Base-by-base conservation (phyloP, 2,888 invertebrate species). In the Hypomecis punctinalis region DNA sequence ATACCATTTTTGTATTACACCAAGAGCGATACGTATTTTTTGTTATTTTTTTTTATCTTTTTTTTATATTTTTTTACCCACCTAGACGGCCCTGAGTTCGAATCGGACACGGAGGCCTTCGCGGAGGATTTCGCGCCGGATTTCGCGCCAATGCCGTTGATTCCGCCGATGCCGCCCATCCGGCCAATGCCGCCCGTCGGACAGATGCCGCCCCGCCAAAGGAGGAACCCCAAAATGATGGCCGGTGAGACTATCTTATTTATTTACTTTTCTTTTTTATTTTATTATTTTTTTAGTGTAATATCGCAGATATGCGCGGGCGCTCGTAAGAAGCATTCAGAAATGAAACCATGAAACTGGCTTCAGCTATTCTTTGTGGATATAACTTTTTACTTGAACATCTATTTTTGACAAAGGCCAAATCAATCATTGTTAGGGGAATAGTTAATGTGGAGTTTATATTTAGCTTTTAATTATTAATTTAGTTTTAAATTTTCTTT, bases 171-270 rank as follows among this genome's bases (percentile, higher is more conserved):
- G 57, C 64, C 58, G 36, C 58, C 40, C 13, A 40, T 63, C 11
- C 62, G 36, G 10, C 47, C 40, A 23, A 40, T 53, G 40, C 52
- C 53, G 13, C 57, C 54, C 8, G 47, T 45, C 42, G 55, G 33
- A n/a, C 49, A 23, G 35, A 55, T 59, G 52, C 39, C 23, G 0
- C 57, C 61, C 7, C 46, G 65, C 10, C 35, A 33, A 5, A 46
- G 65, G 61, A 66, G 65, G 39, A 61, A 57, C 61, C 6, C 8
- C 48, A 66, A 66, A 66, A 66, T 66, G 57, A 66, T 61, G 65
- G 53, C 48, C 45, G 65, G 65, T 66, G 59, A 66, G 61, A 59
- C n/a, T 9, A 45, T 39, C 37, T 51, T 65, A n/a, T 60, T 39
- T 48, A 48, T 10, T 9, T 37, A 35, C 35, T 63, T 54, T 10